Base-by-base conservation (phyloP, 2,113 vertebrate genomes). In the Muntiacus muntjak region DNA sequence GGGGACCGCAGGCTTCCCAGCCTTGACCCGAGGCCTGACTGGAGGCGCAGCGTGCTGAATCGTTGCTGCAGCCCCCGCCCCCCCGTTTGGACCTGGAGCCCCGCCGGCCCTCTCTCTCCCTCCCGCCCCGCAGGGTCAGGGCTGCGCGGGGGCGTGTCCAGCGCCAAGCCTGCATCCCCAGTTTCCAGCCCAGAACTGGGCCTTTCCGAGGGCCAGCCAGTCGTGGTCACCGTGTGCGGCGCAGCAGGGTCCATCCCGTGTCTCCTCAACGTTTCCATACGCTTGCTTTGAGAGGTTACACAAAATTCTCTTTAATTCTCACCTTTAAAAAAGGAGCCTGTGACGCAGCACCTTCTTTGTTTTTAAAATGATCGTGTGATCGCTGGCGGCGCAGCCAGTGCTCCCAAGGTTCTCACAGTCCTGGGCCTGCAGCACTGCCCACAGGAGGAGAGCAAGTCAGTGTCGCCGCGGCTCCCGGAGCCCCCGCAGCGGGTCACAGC, bases 361-460 rank as follows among this genome's bases (percentile, higher is more conserved):
- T 7, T 11, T 7, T 0, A 7, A 33, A 9, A 2, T 0, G 2
- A 1, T 2, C 0, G 30, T 7, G 1, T 2, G 0, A 5, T 2
- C 1, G 17, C 5, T 0, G 2, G 3, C 40, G 2, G 5, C 2
- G 21, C n/a, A 0, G 4, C 0, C 0, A 1, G 5, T 1, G 55
- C 0, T 16, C 15, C 45, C 2, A 0, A 57, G n/a, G 36, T 3
- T 7, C 36, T n/a, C 79, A 9, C 8, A 2, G 14, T 3, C 28
- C 1, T 0, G 1, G 10, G 7, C 30, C 30, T 2, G 19, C 13
- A 8, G 55, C 25, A 0, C 40, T 1, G 1, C 25, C 33, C 33
- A 0, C 17, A 3, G 19, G 21, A 15, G 67, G 67, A 13, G 5
- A 43, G 16, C 55, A 1, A 26, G 3, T 0, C 7, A 7, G 30